Percentiles rank a stretch among this genome's conserved stretches.
Conservation (phyloP, 2,113 vertebrate species). For the Eublepharis macularius region DNA sequence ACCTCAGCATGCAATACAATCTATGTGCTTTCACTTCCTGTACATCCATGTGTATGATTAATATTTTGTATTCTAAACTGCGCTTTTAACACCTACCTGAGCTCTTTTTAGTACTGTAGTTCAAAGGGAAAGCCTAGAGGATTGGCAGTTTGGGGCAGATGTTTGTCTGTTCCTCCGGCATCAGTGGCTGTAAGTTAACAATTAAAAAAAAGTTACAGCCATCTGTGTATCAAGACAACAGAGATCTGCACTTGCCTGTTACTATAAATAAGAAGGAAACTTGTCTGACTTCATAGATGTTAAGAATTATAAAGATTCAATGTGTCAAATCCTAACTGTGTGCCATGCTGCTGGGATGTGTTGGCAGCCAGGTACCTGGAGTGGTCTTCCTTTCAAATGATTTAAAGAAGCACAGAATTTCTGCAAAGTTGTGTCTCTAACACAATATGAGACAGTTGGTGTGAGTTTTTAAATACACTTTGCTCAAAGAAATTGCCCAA, state of each 20-base stretch:
- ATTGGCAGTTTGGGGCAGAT: conserved; percentile 74
- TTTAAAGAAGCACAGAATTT: conserved; percentile 37
- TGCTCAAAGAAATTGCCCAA: conserved; percentile 40
- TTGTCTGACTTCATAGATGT: conserved; percentile 67
- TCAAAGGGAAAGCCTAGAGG: conserved; percentile 69
- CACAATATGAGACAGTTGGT: conserved; percentile 32
- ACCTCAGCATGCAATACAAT: not conserved
- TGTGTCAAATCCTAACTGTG: conserved; percentile 51
- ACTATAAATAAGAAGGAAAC: conserved; percentile 67
- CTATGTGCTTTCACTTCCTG: not conserved
- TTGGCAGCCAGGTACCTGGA: conserved; percentile 65
- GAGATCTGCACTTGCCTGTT: conserved; percentile 65
- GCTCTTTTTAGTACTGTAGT: conserved; percentile 60
- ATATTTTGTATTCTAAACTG: not conserved
- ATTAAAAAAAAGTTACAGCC: conserved; percentile 69
- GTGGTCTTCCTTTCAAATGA: conserved; percentile 58
- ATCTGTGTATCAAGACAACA: conserved; percentile 74
- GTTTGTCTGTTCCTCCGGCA: conserved; percentile 71
- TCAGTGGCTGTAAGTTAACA: conserved; percentile 75
- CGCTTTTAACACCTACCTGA: conserved; percentile 29
- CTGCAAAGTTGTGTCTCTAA: conserved; percentile 47
- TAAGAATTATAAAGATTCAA: conserved; percentile 63
- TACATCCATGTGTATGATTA: not conserved
- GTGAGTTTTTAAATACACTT: conserved; percentile 12
- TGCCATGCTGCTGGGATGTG: conserved; percentile 49